Percentiles rank a stretch among this genome's conserved stretches.
Evolutionary conservation across 2,113 vertebrate genomes (phyloP).

Genomic region (Strix uralensis): DNA sequence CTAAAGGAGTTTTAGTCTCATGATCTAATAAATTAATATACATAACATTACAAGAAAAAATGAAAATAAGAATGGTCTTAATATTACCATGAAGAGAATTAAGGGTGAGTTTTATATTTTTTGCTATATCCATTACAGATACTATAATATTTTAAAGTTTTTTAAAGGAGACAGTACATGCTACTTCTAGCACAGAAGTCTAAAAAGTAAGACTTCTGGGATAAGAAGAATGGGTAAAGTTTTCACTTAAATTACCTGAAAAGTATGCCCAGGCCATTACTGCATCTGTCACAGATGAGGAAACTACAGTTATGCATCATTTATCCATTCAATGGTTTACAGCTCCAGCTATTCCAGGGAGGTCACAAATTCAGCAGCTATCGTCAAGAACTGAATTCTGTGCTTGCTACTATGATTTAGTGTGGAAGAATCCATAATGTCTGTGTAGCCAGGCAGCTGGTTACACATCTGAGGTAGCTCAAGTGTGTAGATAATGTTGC

Average conservation of each 20-base stretch:
- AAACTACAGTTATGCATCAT: neutral
- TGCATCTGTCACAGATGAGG: neutral
- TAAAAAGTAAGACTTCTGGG: neutral
- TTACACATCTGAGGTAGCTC: neutral
- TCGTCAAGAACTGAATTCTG: neutral
- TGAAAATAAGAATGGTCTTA: neutral
- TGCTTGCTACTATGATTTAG: neutral
- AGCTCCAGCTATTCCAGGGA: neutral
- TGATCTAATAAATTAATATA: neutral
- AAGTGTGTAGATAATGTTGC: neutral
- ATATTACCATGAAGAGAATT: neutral
- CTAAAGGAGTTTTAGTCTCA: neutral
- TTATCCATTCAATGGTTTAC: neutral
- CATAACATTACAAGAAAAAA: neutral
- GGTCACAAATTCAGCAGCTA: constrained; percentile 17
- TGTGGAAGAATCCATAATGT: neutral
- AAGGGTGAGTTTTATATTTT: neutral
- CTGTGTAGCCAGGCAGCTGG: neutral
- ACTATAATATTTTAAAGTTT: neutral
- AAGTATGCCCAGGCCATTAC: neutral
- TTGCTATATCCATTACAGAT: neutral
- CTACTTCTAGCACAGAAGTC: neutral
- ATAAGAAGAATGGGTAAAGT: neutral
- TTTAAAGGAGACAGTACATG: neutral
- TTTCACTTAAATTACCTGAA: neutral